Conservation (phyloP, 2,797 vertebrate species). For the Gymnoscopelus braueri region DNA sequence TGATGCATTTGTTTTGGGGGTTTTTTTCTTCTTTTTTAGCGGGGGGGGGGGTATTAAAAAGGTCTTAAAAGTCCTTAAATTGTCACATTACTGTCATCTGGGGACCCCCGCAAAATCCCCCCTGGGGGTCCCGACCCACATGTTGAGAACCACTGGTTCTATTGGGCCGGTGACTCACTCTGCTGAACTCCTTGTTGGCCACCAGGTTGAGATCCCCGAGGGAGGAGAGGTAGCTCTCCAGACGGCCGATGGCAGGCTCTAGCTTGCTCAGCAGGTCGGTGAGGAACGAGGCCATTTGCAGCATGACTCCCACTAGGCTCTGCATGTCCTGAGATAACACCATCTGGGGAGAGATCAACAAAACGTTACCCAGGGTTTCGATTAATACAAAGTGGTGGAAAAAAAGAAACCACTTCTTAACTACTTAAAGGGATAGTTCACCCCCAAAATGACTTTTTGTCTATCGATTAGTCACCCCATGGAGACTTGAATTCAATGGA, state of each 20-base stretch:
- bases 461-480: too few relatives aligned
- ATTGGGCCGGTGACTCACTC: slow-evolving; percentile 41
- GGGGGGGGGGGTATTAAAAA: too few relatives aligned
- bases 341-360: slow-evolving; percentile 59
- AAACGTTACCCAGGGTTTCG: neutral
- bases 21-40: too few relatives aligned
- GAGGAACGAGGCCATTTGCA: slow-evolving; percentile 59
- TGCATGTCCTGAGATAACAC: slow-evolving; percentile 78
- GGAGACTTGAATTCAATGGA: too few relatives aligned
- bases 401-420: neutral
- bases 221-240: slow-evolving; percentile 68
- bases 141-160: too few relatives aligned
- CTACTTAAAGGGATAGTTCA: too few relatives aligned
- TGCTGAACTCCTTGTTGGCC: slow-evolving; percentile 55
- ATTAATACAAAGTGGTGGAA: neutral
- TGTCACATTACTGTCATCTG: too few relatives aligned
- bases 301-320: slow-evolving; percentile 59
- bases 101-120: too few relatives aligned
- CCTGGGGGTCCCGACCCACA: too few relatives aligned
- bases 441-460: too few relatives aligned
- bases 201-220: slow-evolving; percentile 66
- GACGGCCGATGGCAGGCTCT: slow-evolving; percentile 62
- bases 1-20: too few relatives aligned
- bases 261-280: slow-evolving; percentile 67
- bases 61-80: too few relatives aligned